phyloP scores from a whole-genome alignment of 2,888 invertebrate genomes.

The Plebejus melissa region DNA sequence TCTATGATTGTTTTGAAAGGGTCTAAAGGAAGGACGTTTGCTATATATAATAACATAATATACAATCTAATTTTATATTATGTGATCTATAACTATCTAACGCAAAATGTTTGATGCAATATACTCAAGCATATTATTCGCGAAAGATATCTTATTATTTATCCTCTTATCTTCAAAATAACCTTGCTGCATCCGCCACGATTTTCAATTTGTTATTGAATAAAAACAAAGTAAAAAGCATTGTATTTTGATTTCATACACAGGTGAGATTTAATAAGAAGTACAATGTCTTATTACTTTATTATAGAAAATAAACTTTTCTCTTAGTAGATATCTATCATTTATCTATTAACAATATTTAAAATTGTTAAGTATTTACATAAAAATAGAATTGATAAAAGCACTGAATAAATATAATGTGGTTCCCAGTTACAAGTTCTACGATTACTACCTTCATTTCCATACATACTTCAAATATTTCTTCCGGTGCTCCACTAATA shows the following conservation, averaged over 20 bases:
- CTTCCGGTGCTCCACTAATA: background rate
- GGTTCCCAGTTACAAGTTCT: too few relatives aligned
- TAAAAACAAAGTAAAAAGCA: background rate
- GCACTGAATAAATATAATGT: too few relatives aligned
- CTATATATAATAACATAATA: too few relatives aligned
- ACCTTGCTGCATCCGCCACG: conserved; percentile 1
- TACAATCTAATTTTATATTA: background rate
- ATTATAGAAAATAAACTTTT: too few relatives aligned
- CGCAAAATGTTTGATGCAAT: background rate
- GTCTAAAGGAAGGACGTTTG: too few relatives aligned
- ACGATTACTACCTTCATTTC: background rate
- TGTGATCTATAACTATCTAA: background rate
- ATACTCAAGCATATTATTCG: background rate
- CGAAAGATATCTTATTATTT: conserved; percentile 15
- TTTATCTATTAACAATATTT: too few relatives aligned
- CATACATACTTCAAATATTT: background rate
- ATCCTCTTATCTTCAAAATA: conserved; percentile 19
- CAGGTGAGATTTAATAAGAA: background rate
- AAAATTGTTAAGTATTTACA: too few relatives aligned
- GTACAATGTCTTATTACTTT: background rate
- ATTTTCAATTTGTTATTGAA: background rate
- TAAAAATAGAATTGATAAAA: too few relatives aligned
- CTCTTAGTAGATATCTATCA: background rate
- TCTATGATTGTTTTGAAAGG: background rate
- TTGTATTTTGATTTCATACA: background rate